phyloP scores from a whole-genome alignment of 2,113 vertebrate genomes.

The Dicrurus megarhynchus region DNA sequence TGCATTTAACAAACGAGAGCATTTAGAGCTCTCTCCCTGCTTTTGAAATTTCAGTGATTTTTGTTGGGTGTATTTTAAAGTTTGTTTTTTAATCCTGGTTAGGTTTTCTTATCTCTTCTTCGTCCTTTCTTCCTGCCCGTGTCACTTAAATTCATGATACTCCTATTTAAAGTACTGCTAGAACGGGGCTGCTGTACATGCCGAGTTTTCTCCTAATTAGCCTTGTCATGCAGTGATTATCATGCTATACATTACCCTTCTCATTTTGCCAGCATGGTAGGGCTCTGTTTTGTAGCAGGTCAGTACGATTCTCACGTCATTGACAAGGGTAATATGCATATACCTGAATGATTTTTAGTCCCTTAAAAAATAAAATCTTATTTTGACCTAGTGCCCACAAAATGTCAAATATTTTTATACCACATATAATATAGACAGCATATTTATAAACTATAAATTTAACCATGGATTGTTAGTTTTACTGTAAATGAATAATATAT shows the following conservation, averaged over 20 bases:
- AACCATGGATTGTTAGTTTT: conserved; percentile 74
- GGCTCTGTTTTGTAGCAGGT: conserved; percentile 31
- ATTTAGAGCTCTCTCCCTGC: not conserved
- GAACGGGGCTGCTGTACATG: conserved; percentile 26
- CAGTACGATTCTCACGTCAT: conserved; percentile 9
- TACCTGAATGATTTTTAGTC: conserved; percentile 78
- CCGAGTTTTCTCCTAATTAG: not conserved
- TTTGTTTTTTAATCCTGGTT: not conserved
- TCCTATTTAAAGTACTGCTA: conserved; percentile 31
- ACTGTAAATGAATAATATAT: conserved; percentile 86
- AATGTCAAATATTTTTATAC: conserved; percentile 87
- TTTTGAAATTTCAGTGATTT: not conserved
- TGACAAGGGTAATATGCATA: conserved; percentile 69
- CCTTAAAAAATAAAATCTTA: conserved; percentile 57
- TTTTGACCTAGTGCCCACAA: conserved; percentile 78
- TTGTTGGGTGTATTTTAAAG: not conserved
- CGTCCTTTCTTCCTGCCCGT: not conserved
- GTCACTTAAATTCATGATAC: not conserved
- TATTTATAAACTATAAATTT: conserved; percentile 93
- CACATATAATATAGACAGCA: conserved; percentile 84
- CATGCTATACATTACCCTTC: not conserved
- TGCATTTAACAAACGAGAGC: not conserved
- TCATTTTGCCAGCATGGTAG: not conserved
- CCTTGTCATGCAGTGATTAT: not conserved
- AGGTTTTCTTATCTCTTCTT: not conserved